Evolutionary conservation across 2,888 invertebrate species (phyloP), one percentile per base, ranked within the genome.

Genomic region (Sinodicranocentrus sp.): DNA sequence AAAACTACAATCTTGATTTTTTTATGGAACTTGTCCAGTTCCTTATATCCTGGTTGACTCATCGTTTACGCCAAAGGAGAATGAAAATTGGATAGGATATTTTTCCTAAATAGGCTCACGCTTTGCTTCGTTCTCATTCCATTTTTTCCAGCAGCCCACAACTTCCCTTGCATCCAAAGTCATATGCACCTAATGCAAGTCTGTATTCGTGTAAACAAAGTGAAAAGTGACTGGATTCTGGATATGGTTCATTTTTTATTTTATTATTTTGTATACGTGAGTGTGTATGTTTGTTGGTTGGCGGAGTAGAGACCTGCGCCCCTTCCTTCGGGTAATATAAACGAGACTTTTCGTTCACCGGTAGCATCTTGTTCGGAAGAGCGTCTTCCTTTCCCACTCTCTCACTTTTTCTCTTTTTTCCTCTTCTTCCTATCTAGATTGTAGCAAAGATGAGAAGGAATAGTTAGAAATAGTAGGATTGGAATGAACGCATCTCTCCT

Each of bases 361-460:
- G 63, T 63, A 63, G 63, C 63, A 63, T 57, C 57, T n/a, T 54
- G 10, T 21, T 63, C 63, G 33, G 63, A 63, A 44, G 21, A 43
- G 39, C 43, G 13, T 43, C 39, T 44, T 33, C 57, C 21, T 57
- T 57, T 6, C 23, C 3, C 5, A 5, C 57, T 21, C 19, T 57
- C 8, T 23, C 57, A 23, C 21, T 21, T 57, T 23, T 21, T 6
- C 3, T 59, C 52, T 48, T 39, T 48, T 59, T 76, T 57, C 43
- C 61, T 57, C 48, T 54, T 67, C 48, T 75, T 59, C 23, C 61
- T n/a, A n/a, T n/a, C n/a, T n/a, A n/a, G n/a, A n/a, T n/a, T n/a
- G n/a, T n/a, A n/a, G n/a, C n/a, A n/a, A n/a, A n/a, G n/a, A n/a
- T n/a, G n/a, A n/a, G n/a, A n/a, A n/a, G n/a, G n/a, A n/a, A n/a